Evolutionary conservation across 2,797 vertebrate species (phyloP).

Genomic region (Sebastes umbrosus): DNA sequence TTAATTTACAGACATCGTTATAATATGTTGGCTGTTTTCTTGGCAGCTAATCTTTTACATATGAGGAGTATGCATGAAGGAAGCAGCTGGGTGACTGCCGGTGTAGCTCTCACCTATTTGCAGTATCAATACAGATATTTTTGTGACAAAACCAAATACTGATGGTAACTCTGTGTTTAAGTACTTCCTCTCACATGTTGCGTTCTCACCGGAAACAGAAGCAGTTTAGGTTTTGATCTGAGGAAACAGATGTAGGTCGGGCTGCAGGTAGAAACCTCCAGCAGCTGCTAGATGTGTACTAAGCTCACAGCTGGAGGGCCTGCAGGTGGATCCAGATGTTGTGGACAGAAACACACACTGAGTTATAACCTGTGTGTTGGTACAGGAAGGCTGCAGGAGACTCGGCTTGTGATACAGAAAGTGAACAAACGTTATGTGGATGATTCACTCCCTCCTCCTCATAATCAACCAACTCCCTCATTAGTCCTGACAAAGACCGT

Average conservation of each 20-base stretch:
- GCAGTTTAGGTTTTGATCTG: not conserved
- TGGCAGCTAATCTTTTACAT: no score
- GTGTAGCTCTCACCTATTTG: not conserved
- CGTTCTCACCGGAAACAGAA: not conserved
- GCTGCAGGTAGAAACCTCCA: not conserved
- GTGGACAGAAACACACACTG: not conserved
- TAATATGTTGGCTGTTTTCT: no score
- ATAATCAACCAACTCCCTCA: not conserved
- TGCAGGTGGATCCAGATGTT: not conserved
- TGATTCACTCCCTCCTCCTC: not conserved
- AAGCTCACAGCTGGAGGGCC: not conserved
- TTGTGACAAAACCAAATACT: no score
- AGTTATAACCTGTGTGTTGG: not conserved
- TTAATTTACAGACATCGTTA: no score
- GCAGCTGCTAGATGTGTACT: not conserved
- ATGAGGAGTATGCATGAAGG: no score
- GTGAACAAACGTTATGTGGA: not conserved
- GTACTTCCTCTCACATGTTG: not conserved
- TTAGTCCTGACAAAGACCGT: constrained; percentile 7
- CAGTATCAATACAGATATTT: not conserved
- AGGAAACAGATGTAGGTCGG: not conserved
- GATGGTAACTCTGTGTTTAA: no score
- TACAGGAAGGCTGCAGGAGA: not conserved
- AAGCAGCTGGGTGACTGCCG: not conserved
- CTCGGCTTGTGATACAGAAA: not conserved